These are phyloP conservation scores for Hedya salicella DNA, from an alignment of 2,888 invertebrate genomes.

Conservation along the genomic window DNA sequence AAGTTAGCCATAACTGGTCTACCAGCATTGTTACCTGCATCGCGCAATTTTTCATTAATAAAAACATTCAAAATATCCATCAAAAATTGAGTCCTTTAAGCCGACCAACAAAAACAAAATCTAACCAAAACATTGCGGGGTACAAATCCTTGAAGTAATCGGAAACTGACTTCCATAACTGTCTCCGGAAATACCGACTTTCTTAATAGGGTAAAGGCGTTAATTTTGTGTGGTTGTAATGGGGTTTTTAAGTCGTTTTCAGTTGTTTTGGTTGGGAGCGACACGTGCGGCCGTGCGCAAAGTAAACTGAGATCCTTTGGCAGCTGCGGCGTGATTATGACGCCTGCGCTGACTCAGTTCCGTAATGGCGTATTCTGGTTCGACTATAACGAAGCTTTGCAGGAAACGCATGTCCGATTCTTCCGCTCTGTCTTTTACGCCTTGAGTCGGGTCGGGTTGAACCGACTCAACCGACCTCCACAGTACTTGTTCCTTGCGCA, in stretches of 20 bases:
- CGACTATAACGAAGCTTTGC: conserved; percentile 18
- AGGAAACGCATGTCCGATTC: conserved; percentile 2
- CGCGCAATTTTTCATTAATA: conserved; percentile 1
- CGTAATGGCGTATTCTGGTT: conserved; percentile 30
- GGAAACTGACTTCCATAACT: conserved; percentile 45
- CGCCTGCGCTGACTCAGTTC: conserved; percentile 69
- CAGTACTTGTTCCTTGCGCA: too few relatives aligned
- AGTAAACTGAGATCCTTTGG: conserved; percentile 83
- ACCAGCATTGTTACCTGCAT: neutral
- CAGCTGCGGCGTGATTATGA: conserved; percentile 76
- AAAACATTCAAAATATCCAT: conserved; percentile 16
- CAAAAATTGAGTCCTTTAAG: conserved; percentile 32
- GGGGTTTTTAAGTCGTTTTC: conserved; percentile 60
- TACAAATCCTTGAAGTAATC: conserved; percentile 49
- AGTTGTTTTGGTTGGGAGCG: conserved; percentile 44
- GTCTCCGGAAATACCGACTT: conserved; percentile 44
- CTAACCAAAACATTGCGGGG: conserved; percentile 45
- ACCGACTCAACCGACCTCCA: too few relatives aligned
- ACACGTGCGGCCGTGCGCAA: conserved; percentile 81
- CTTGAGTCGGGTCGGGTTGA: too few relatives aligned
- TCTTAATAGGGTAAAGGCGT: conserved; percentile 44
- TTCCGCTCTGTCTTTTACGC: too few relatives aligned
- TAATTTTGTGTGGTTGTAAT: conserved; percentile 47
- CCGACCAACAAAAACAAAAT: conserved; percentile 44
- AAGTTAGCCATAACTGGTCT: too few relatives aligned